Base-by-base conservation (phyloP, 2,797 vertebrate genomes). In the Tympanoctomys barrerae region DNA sequence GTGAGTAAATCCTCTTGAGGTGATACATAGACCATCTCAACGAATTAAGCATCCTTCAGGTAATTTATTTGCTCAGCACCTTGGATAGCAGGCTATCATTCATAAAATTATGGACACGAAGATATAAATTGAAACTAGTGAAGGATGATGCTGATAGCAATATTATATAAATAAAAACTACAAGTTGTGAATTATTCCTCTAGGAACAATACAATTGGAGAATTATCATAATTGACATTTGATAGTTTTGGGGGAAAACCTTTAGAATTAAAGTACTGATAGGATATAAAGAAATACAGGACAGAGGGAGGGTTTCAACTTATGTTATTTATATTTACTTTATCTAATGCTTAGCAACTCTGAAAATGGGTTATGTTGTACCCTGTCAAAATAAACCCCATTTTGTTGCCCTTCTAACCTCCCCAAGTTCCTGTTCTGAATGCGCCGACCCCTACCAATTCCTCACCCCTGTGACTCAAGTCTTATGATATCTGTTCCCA, bases 181-280 rank as follows among this genome's bases (percentile, higher is more conserved):
- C 6, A 36, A 89, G 82, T 73, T 91, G 81, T 71, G 4, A 59
- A 49, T 86, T 64, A 78, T 57, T 85, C 54, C 31, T 87, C 9
- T 73, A 33, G 7, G 8, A 13, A 79, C 5, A 70, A 73, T 11
- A 54, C 9, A 79, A 70, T 22, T 19, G 36, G 2, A 19, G 4
- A 89, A 79, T 62, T n/a, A 85, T 59, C 42, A 89, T 68, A 87
- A 91, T 85, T 79, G 16, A n/a, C 7, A 88, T 66, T 80, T 84
- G 31, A 64, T 66, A 19, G 87, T 90, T 52, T 85, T 91, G 16
- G 8, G 2, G 4, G 3, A 46, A 93, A 94, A 3, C 4, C 3
- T 39, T 70, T 59, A 49, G 26, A 52, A 71, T 81, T 85, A 71
- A 94, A 81, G 5, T 26, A 42, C 54, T 91, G 19, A 66, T 19